Base-by-base conservation (phyloP, 2,888 invertebrate species). In the Cistogaster globosa region DNA sequence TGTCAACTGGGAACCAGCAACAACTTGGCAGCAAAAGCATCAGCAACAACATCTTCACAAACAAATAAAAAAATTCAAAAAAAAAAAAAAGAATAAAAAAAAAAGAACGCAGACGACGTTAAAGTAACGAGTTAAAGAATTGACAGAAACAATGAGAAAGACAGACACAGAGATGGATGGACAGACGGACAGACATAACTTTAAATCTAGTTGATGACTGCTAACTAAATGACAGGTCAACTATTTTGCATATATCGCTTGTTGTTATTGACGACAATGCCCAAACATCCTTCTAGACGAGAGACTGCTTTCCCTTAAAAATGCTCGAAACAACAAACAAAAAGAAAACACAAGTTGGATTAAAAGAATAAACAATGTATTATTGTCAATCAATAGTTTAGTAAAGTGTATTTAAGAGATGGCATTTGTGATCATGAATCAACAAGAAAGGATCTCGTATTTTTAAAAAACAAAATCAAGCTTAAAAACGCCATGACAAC, bases 211-310 rank as follows among this genome's bases (percentile, higher is more conserved):
- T 82, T 85, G 85, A 85, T 65, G 85, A 85, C 85, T 85, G 82
- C 78, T 82, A 82, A 82, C 82, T 86, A 90, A 90, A 87, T 89
- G 91, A 90, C 90, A 90, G 91, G 91, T 91, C 91, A 91, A 91
- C 91, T 91, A 91, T 90, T 91, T 91, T 91, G 91, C 91, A 91
- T 91, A 91, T 90, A 89, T 91, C 67, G 22, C 51, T 63, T 38
- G 57, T 51, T 63, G 57, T n/a, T 45, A 6, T 32, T 32, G 32
- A 32, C 6, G 7, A 18, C 63, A 38, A 32, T 68, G 55, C 26
- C 16, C 48, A 62, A 38, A 48, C 62, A 77, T 82, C 55, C 79
- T 53, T 74, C 63, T 38, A 55, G 42, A 51, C 14, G 16, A 57
- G 32, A 32, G 57, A 18, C n/a, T 69, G 68, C 68, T 78, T 69